phyloP scores from a whole-genome alignment of 1,140 invertebrate species.

The Drosophila ohnishii region DNA sequence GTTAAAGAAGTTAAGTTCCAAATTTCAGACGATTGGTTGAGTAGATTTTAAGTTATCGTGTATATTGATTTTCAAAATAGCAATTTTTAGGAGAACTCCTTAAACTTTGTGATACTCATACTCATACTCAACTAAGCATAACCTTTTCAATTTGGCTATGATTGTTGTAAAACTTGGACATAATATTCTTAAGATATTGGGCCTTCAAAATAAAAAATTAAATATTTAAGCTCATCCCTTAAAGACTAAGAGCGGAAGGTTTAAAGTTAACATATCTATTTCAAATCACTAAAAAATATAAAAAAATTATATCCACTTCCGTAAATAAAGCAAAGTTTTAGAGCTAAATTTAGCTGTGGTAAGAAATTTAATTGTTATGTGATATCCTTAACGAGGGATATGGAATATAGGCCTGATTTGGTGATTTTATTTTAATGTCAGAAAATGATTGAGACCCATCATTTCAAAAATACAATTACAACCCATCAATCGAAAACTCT shows the following conservation, averaged over 20 bases:
- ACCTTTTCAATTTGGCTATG: too few relatives aligned
- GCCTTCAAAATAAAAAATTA: too few relatives aligned
- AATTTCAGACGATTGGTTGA: too few relatives aligned
- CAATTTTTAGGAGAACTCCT: too few relatives aligned
- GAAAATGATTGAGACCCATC: slow-evolving; percentile 1
- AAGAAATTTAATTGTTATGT: not conserved
- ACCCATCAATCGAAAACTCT: slow-evolving; percentile 15
- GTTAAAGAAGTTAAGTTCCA: too few relatives aligned
- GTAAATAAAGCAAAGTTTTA: not conserved
- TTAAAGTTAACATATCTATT: not conserved
- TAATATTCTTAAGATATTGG: too few relatives aligned
- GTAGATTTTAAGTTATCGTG: too few relatives aligned
- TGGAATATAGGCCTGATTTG: not conserved
- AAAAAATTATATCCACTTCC: not conserved
- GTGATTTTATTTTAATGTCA: not conserved
- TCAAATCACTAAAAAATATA: not conserved
- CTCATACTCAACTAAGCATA: too few relatives aligned
- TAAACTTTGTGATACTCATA: too few relatives aligned
- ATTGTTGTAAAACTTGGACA: too few relatives aligned
- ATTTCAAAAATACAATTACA: not conserved
- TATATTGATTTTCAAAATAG: too few relatives aligned
- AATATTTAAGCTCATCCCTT: too few relatives aligned
- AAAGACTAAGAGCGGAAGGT: not conserved
- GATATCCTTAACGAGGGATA: not conserved
- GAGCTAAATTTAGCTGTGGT: not conserved